Base-by-base conservation (phyloP, 2,888 invertebrate genomes). In the Thecocarcelia acutangulata region DNA sequence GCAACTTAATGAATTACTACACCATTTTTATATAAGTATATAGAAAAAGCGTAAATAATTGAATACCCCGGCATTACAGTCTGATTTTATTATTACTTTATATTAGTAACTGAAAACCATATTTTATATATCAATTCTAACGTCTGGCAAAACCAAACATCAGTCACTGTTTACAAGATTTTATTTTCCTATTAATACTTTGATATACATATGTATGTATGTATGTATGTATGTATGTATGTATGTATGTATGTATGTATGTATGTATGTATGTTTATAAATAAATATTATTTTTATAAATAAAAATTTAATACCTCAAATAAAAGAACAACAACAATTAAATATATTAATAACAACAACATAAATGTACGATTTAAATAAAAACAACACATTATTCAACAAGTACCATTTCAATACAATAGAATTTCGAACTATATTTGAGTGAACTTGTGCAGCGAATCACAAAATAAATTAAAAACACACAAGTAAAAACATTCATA, bases 261-360 rank as follows among this genome's bases (percentile, higher is more conserved):
- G 12, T 12, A 19, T 4, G 6, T 21, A 21, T 48, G 5, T 37
- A 37, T 2, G 5, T 56, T 13, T 73, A 66, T 59, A 75, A 59
- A 44, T 75, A 75, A 68, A 75, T 9, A 33, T 59, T 52, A 13
- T 50, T 70, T 70, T 64, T 56, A 64, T 64, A 70, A 70, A 50
- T 52, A 63, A 56, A 68, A 59, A 59, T 42, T 58, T 46, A 37
- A 37, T 46, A 69, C 72, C 64, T 78, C 48, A 54, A 66, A 59
- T 58, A 33, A 63, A 50, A 76, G 19, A 19, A 68, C 28, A 72
- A 61, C 33, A 73, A 52, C 19, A 73, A 24, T 24, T 13, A 24
- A 21, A 40, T 46, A 66, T 40, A 50, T 37, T 58, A 70, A 68
- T 48, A 58, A 15, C 44, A 54, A 58, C 33, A 69, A 46, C 33